Evolutionary conservation across 2,888 invertebrate genomes (phyloP).

Genomic region (Erebia palarica): DNA sequence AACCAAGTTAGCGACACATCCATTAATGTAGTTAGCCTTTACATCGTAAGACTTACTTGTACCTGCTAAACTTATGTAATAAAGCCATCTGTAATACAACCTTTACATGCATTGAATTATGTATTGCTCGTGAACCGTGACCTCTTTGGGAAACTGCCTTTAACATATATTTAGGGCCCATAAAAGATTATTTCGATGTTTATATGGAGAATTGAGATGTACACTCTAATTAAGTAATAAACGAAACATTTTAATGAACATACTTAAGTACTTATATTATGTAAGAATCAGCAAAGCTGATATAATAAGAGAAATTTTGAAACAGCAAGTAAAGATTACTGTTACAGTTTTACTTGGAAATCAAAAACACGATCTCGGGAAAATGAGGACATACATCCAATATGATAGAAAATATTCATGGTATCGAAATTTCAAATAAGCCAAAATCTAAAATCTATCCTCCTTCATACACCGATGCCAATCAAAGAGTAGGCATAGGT

Average conservation of each 20-base stretch:
- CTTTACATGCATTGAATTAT: not conserved
- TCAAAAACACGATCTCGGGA: not conserved
- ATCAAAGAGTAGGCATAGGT: no score
- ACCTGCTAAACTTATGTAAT: conserved; percentile 10
- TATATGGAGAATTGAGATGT: not conserved
- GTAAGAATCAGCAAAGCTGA: no score
- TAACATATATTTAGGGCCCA: not conserved
- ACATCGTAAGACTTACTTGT: conserved; percentile 15
- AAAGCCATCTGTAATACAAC: not conserved
- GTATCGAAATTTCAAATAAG: no score
- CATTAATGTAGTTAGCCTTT: conserved; percentile 23
- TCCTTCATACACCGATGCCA: no score
- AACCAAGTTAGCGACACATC: conserved; percentile 15
- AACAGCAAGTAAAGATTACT: no score
- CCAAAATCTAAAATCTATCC: no score
- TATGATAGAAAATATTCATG: not conserved
- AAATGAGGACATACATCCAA: not conserved
- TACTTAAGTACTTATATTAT: no score
- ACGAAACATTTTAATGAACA: no score
- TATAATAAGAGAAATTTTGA: no score
- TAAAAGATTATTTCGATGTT: not conserved
- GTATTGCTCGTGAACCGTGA: not conserved
- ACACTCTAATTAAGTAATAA: no score
- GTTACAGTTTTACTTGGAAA: no score
- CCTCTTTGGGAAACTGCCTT: not conserved